Evolutionary conservation across 1,140 invertebrate genomes (phyloP).

Genomic region (Pantala flavescens): DNA sequence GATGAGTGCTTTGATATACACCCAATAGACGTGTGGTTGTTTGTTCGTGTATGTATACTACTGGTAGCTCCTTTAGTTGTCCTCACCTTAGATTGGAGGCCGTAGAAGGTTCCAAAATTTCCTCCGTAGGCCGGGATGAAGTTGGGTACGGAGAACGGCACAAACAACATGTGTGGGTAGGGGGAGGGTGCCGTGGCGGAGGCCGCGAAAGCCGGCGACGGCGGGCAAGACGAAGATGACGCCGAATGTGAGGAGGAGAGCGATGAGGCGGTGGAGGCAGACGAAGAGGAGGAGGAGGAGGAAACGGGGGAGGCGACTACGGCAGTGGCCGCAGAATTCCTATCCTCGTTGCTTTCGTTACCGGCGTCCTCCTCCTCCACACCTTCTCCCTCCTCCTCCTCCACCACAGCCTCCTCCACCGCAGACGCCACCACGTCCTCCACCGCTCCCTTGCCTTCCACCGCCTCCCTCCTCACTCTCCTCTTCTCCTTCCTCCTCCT

Average conservation of each 20-base stretch:
- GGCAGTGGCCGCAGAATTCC: background rate
- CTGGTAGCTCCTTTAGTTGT: background rate
- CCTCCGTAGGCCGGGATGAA: conserved; percentile 5
- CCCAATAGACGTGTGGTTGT: too few relatives aligned
- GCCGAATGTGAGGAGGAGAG: background rate
- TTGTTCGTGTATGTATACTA: too few relatives aligned
- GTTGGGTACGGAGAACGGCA: conserved; percentile 1
- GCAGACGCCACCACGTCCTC: background rate
- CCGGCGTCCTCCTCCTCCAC: background rate
- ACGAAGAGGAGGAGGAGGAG: background rate
- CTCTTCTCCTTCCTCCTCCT: conserved; percentile 7
- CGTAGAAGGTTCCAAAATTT: background rate
- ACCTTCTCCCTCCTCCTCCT: background rate
- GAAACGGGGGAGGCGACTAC: background rate
- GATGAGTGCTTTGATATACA: too few relatives aligned
- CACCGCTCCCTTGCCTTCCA: background rate
- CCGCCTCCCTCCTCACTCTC: background rate
- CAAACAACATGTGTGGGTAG: conserved; percentile 8
- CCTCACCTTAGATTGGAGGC: background rate
- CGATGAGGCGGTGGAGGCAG: background rate
- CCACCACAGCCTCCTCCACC: background rate
- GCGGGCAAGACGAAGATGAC: background rate
- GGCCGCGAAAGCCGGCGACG: background rate
- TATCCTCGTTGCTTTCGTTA: background rate
- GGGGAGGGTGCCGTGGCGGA: background rate